Evolutionary conservation across 2,113 vertebrate species (phyloP), one percentile per base, ranked within the genome.

Genomic region (Nothoprocta perdicaria): DNA sequence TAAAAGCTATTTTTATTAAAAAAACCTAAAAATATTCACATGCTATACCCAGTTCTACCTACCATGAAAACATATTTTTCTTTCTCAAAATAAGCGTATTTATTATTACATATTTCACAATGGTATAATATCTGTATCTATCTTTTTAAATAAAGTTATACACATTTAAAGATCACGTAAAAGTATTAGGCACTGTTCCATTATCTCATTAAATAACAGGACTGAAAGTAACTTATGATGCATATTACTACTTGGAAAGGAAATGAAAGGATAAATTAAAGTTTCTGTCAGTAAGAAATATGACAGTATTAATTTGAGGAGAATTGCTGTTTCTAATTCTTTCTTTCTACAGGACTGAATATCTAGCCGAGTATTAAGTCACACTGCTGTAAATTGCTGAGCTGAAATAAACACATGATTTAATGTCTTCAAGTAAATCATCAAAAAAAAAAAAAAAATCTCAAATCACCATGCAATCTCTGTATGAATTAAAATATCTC

Each of bases 1-100:
- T 6, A 52, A 58, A 75, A 57, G 0, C 3, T 35, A 0, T 2
- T 0, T 52, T 40, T 45, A 40, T 53, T 60, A 13, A 1, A 38
- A 38, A 38, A 38, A 38, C 2, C 3, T 73, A 68, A 63, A 67
- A 76, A 48, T 33, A 19, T 48, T 19, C 13, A n/a, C 5, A 10
- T 74, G 1, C 0, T 68, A 1, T 45, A 4, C 41, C 15, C 31
- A 31, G 8, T 33, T 74, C 26, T 73, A 18, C 4, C 11, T 27
- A 43, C 9, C 2, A 45, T 5, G 9, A 57, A n/a, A 14, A 38
- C 0, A 12, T 48, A 15, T n/a, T 58, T 58, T 58, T 21, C 48
- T 57, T 40, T 1, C 23, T 35, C 5, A 1, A 14, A 73, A 17
- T 9, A 17, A 27, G 2, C 53, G 29, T 55, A 3, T 15, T 46